phyloP scores from a whole-genome alignment of 1,140 invertebrate species.

The Diorhabda elongata region DNA sequence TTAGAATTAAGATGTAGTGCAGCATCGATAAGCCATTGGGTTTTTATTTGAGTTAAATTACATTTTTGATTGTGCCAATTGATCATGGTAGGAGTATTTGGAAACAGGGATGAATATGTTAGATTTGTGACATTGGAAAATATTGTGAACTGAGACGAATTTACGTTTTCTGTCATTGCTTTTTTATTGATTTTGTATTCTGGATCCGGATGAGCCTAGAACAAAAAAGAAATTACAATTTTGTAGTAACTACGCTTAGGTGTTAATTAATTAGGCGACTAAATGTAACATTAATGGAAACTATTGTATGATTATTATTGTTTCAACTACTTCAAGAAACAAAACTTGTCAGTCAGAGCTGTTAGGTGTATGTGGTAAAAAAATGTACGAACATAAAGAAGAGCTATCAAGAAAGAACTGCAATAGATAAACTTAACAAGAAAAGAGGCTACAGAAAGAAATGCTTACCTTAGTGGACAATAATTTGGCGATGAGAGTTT shows the following conservation, averaged over 20 bases:
- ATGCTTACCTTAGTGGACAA: conserved; percentile 66
- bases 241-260: too few relatives aligned
- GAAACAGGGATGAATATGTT: conserved; percentile 77
- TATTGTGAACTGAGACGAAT: conserved; percentile 52
- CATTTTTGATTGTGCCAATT: conserved; percentile 89
- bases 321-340: too few relatives aligned
- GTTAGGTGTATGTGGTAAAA: too few relatives aligned
- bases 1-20: conserved; percentile 80
- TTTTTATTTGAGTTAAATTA: conserved; percentile 61
- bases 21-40: conserved; percentile 82
- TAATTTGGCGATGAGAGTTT: conserved; percentile 68
- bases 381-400: too few relatives aligned
- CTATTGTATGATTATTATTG: too few relatives aligned
- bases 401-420: too few relatives aligned
- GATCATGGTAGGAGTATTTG: conserved; percentile 83
- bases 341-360: too few relatives aligned
- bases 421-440: too few relatives aligned
- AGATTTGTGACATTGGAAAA: conserved; percentile 60
- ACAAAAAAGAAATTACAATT: not conserved
- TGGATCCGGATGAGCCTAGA: conserved; percentile 71
- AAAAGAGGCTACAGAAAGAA: not conserved
- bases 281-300: too few relatives aligned
- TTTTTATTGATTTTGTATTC: conserved; percentile 87
- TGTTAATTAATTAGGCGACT: too few relatives aligned
- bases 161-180: conserved; percentile 66